Base-by-base conservation (phyloP, 2,113 vertebrate species). In the Myanophis thanlyinensis region DNA sequence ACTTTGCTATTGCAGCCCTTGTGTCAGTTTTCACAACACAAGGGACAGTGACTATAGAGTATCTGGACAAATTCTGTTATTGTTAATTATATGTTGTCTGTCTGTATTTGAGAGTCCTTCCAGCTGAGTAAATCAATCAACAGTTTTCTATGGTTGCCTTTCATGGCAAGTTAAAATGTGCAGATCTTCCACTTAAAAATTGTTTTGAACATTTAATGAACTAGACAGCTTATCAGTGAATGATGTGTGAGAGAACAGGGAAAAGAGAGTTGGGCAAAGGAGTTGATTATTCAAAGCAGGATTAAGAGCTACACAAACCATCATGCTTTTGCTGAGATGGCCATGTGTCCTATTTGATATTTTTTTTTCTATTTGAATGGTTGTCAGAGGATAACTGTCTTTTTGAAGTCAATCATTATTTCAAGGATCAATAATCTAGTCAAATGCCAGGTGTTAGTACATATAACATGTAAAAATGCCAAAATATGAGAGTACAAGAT, bases 61-160 rank as follows among this genome's bases (percentile, higher is more conserved):
- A 86, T 35, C 91, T 49, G 53, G 92, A 51, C 89, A 89, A 91
- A 89, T 20, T 87, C 9, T 92, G 15, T 85, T 1, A 89, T 89
- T 49, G 12, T 10, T 62, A 92, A 88, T 91, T 93, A 59, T 0
- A 87, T 94, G 85, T 51, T 88, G 85, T 67, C 25, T 54, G 5
- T 91, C 48, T 67, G 93, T 94, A 1, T 94, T 93, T 91, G 48
- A 46, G 51, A 35, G 47, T 23, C 0, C 10, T 9, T 93, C 94
- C 85, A 90, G 8, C n/a, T 93, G 89, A 67, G 12, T 91, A 90
- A 93, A 44, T 95, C 73, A 52, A 89, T 25, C 49, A 92, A 93
- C 93, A n/a, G 23, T 51, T 95, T 93, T 93, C 91, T 93, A 27
- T 25, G 12, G 30, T 35, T 93, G 90, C 89, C 20, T 91, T 91